Base-by-base conservation (phyloP, 2,888 invertebrate genomes). In the Acleris laterana region DNA sequence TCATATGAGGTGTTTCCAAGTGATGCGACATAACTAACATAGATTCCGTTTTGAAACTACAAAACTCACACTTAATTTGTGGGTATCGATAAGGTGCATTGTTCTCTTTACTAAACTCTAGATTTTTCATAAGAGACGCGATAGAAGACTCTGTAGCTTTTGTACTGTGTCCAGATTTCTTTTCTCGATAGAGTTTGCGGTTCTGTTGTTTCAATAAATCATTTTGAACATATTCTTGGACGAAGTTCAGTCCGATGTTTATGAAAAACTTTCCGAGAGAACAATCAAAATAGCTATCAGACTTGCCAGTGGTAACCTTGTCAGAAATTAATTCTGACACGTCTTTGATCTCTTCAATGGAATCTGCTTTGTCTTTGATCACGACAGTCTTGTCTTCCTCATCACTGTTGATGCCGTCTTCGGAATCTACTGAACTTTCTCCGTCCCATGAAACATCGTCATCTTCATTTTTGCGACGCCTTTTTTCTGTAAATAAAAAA, bases 141-240 rank as follows among this genome's bases (percentile, higher is more conserved):
- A 98, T 97, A 32, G 97, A 96, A 79, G 95, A 93, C 81, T 96
- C 96, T 16, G 96, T 96, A 70, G 94, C 94, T 62, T 94, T 94
- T 7, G 96, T 94, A 80, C 94, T 94, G 70, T 94, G 91, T 65
- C 95, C 94, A 59, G 94, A 93, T 70, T 83, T 89, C 74, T 89
- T 90, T 87, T 95, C 96, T 72, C 95, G 95, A 73, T 96, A 95
- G 20, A 96, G 95, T 83, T 98, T 98, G 55, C 97, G 94, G 82
- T 96, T 96, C 83, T 98, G 98, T 79, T 97, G 96, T 73, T 96
- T 95, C 63, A 98, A 93, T 66, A 98, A 91, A 91, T 99, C 99
- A n/a, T 95, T 95, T 90, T 99, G 98, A 20, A 99, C 98, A 84
- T 95, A 96, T 83, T 99, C 98, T 85, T 98, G 97, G 2, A 98